These are phyloP conservation scores for Cepaea nemoralis DNA, from an alignment of 1,140 invertebrate species.

Conservation along the genomic window DNA sequence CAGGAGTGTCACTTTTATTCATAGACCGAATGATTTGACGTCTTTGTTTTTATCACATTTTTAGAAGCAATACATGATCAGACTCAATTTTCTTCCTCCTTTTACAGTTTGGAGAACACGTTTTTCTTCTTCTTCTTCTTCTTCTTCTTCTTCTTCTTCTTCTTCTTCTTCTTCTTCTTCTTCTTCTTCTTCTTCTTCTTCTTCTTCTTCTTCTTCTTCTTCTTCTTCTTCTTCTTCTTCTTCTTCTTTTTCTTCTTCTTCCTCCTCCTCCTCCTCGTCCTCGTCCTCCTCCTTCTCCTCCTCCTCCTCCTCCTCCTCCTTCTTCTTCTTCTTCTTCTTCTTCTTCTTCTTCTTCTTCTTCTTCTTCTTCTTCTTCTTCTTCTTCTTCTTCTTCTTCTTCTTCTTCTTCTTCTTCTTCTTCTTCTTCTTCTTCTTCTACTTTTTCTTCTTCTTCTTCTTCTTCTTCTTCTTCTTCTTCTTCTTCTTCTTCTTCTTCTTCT, in stretches of 20 bases:
- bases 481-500: too few relatives aligned
- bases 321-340: neutral
- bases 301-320: neutral
- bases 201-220: neutral
- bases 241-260: neutral
- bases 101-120: too few relatives aligned
- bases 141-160: neutral
- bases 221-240: neutral
- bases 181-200: neutral
- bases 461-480: too few relatives aligned
- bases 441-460: too few relatives aligned
- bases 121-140: constrained; percentile 21
- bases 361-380: neutral
- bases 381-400: neutral
- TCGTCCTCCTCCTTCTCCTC: neutral
- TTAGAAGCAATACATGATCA: too few relatives aligned
- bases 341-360: neutral
- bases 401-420: neutral
- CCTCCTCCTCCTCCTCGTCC: neutral
- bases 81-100: too few relatives aligned
- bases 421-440: too few relatives aligned
- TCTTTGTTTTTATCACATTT: too few relatives aligned
- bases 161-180: constrained; percentile 11
- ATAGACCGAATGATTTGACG: too few relatives aligned
- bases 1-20: too few relatives aligned